Evolutionary conservation across 2,113 vertebrate genomes (phyloP), one percentile per base, ranked within the genome.

Genomic region (Pardalotus punctatus): DNA sequence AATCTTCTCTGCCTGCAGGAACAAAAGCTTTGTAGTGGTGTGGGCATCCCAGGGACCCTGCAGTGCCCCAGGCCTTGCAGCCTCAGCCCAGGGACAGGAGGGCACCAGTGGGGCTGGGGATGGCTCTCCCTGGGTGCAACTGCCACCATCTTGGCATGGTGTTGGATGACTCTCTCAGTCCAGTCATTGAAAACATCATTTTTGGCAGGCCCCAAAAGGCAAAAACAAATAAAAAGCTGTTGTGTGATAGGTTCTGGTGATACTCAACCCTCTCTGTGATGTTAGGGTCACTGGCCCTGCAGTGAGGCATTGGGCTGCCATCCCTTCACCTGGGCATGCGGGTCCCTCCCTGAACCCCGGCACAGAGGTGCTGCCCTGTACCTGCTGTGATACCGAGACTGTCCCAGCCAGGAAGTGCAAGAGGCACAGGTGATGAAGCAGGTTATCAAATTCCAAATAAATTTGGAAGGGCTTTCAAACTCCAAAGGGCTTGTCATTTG

Each of bases 61-160:
- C 0, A 0, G 40, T 50, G 58, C 28, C 19, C 19, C 4, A 2
- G 0, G 1, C 45, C 64, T 20, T 61, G 36, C 40, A 54, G 40
- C 57, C 66, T 65, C 22, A 57, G n/a, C n/a, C 14, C 1, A 0
- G 24, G 45, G n/a, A 25, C 45, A 35, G 45, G 16, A 67, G 78
- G 11, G 28, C 16, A 31, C 11, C 21, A 12, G 13, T 10, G 43
- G 66, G 23, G 11, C 42, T 51, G 40, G 57, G 79, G 13, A 6
- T 43, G 7, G 47, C 18, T 45, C 14, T 69, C 19, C 17, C 27
- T 71, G 28, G 23, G 38, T 38, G 4, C 3, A 12, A 12, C 48
- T 77, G 18, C 51, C 81, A 47, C 25, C 3, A 0, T 21, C 38
- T 27, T 25, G 27, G n/a, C 21, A 14, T 38, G 62, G 10, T 71